A percentile compares a stretch with the other conserved stretches of the same genome.
Evolutionary conservation across 2,113 vertebrate species (phyloP).

Genomic region (Lasiurus borealis): DNA sequence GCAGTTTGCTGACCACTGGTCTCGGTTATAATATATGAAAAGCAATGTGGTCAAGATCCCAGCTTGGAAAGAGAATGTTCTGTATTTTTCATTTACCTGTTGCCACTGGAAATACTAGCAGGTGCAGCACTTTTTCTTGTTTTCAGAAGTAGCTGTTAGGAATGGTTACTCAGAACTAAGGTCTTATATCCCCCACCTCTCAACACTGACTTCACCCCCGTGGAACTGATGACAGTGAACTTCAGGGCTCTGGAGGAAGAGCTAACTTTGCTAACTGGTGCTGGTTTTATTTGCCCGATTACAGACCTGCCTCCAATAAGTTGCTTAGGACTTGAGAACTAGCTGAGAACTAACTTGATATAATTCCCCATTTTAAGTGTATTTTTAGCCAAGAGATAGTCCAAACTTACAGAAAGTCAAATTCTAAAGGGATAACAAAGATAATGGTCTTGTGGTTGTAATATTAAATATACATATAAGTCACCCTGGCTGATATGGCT

Average conservation of each 20-base stretch:
- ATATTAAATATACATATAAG: neutral
- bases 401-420: neutral
- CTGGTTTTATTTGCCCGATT: neutral
- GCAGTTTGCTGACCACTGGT: too few species aligned
- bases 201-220: neutral
- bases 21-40: neutral
- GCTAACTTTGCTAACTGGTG: neutral
- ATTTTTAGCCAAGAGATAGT: constrained; percentile 13
- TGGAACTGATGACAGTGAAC: neutral
- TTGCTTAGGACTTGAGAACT: neutral
- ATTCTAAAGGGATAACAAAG: neutral
- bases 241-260: neutral
- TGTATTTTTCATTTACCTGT: neutral
- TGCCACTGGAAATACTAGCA: neutral
- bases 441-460: neutral
- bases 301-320: neutral
- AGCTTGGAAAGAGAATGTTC: neutral
- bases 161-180: neutral
- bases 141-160: neutral
- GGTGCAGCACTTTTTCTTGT: neutral
- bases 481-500: neutral
- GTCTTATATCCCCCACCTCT: neutral
- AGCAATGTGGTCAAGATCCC: neutral
- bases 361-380: neutral
- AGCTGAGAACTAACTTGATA: too few species aligned